Percentiles rank a stretch among this genome's conserved stretches.
phyloP scores from a whole-genome alignment of 2,888 invertebrate genomes.

The Conomelus anceps region DNA sequence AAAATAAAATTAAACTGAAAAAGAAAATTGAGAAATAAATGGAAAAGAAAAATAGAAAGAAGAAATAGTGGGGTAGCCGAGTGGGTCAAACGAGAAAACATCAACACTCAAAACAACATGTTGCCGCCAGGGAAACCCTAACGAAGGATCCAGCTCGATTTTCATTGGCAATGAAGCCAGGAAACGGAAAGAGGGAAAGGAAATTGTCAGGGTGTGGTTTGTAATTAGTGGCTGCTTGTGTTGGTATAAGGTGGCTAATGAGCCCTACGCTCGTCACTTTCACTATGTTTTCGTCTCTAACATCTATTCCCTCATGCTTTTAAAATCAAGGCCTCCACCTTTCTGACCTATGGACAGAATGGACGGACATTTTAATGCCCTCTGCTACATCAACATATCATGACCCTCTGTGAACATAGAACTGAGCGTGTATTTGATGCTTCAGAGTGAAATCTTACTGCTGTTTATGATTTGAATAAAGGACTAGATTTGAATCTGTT shows the following conservation, averaged over 20 bases:
- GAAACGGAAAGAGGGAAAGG: not conserved
- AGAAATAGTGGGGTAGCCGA: not conserved
- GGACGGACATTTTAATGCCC: not conserved
- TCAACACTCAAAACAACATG: not conserved
- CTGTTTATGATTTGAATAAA: no score
- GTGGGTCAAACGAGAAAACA: not conserved
- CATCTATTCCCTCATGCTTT: not conserved
- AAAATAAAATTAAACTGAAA: no score
- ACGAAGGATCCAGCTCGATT: not conserved
- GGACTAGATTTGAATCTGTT: no score
- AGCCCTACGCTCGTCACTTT: not conserved
- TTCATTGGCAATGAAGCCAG: not conserved
- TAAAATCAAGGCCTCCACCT: not conserved
- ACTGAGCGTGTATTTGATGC: no score
- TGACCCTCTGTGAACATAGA: no score
- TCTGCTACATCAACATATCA: not conserved
- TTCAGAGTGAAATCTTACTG: no score
- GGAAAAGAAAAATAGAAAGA: no score
- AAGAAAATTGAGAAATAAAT: no score
- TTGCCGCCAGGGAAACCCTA: not conserved
- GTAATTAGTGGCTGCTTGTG: not conserved
- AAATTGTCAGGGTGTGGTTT: not conserved
- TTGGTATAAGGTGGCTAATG: not conserved
- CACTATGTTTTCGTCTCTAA: not conserved
- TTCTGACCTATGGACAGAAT: not conserved